These are phyloP conservation scores for Molanna angustata DNA, from an alignment of 2,888 invertebrate genomes.

Conservation along the genomic window DNA sequence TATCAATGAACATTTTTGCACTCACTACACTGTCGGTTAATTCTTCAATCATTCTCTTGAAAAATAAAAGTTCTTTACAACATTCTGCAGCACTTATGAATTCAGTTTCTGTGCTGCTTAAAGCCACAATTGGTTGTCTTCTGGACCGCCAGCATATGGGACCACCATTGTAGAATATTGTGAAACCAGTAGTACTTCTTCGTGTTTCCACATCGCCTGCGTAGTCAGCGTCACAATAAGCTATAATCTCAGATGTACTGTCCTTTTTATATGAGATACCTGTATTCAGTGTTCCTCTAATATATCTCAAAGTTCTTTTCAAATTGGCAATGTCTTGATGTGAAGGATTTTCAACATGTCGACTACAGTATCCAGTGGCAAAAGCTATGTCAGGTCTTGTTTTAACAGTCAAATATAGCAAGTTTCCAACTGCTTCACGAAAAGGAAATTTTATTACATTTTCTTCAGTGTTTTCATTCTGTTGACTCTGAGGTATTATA, in stretches of 20 bases:
- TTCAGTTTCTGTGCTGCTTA: too few species aligned
- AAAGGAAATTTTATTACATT: not conserved
- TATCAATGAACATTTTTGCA: not conserved
- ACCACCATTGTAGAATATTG: not conserved
- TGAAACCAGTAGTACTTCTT: slow-evolving; percentile 2
- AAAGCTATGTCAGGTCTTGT: not conserved
- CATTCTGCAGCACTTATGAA: slow-evolving; percentile 1
- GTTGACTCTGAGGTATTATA: too few species aligned
- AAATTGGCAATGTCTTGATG: not conserved
- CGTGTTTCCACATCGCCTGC: not conserved
- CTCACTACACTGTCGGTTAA: not conserved
- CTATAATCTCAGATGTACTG: slow-evolving; percentile 4
- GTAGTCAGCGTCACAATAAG: not conserved
- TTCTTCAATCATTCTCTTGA: not conserved
- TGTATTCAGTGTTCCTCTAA: not conserved
- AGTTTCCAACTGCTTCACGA: not conserved
- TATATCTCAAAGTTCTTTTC: not conserved
- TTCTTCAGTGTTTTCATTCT: too few species aligned
- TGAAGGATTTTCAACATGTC: not conserved
- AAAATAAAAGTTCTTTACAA: not conserved
- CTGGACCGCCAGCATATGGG: not conserved
- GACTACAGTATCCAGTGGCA: not conserved
- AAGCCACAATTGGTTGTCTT: too few species aligned
- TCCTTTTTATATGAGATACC: not conserved
- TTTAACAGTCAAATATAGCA: not conserved